These are phyloP conservation scores for Saccostrea glomerata DNA, from an alignment of 1,140 invertebrate species.

Conservation along the genomic window DNA sequence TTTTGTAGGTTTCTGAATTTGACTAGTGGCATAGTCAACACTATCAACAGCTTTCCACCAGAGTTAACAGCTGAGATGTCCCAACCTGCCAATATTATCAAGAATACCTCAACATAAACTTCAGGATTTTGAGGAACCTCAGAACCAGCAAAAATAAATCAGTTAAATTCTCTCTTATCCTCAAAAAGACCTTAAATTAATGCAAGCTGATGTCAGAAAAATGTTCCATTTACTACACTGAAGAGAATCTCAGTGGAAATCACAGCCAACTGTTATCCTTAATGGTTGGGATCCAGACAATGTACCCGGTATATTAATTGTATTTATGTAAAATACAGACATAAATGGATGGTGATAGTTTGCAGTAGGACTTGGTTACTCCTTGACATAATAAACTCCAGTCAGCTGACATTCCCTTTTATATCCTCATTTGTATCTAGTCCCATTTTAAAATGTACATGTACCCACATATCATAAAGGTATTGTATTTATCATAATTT, in stretches of 20 bases:
- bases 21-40: constrained; percentile 51
- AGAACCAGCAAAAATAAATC: too few relatives aligned
- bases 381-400: background rate
- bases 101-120: background rate
- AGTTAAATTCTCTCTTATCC: too few relatives aligned
- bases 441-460: background rate
- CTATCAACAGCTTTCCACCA: constrained; percentile 45
- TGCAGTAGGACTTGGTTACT: too few relatives aligned
- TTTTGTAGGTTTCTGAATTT: constrained; percentile 52
- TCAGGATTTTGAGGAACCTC: background rate
- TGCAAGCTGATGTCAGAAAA: too few relatives aligned
- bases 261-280: constrained; percentile 22
- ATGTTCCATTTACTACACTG: too few relatives aligned
- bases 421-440: background rate
- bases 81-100: constrained; percentile 46
- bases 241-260: too few relatives aligned
- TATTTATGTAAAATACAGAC: too few relatives aligned
- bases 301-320: too few relatives aligned
- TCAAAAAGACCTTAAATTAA: too few relatives aligned
- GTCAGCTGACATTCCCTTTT: background rate
- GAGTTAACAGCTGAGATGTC: constrained; percentile 57
- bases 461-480: background rate
- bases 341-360: too few relatives aligned
- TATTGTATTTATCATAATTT: background rate
- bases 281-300: too few relatives aligned